A percentile compares a stretch with the other conserved stretches of the same genome.
Evolutionary conservation across 2,797 vertebrate genomes (phyloP).

Genomic region (Anas georgica): DNA sequence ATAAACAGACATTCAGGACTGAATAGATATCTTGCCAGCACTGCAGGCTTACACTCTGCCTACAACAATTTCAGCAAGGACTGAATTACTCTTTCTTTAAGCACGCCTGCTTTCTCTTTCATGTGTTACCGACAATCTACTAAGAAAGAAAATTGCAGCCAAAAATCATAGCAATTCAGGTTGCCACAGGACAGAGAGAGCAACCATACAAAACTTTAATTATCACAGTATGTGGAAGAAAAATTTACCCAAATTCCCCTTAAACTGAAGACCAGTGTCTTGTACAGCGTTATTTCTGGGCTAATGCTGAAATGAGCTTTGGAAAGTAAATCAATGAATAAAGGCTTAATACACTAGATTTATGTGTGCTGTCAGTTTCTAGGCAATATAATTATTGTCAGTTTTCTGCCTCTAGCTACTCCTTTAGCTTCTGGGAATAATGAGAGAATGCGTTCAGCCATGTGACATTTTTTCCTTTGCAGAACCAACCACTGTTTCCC

Average conservation of each 20-base stretch:
- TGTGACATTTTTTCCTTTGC: constrained; percentile 35
- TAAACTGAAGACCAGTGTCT: constrained; percentile 10
- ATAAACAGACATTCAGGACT: constrained; percentile 25
- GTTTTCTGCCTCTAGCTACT: constrained; percentile 69
- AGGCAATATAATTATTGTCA: constrained; percentile 68
- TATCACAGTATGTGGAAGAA: constrained; percentile 21
- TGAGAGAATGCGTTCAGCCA: constrained; percentile 49
- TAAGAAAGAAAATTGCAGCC: constrained; percentile 30
- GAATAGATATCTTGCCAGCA: constrained; percentile 7
- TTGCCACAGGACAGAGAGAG: constrained; percentile 1
- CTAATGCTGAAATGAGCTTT: constrained; percentile 59
- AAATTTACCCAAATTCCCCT: constrained; percentile 26
- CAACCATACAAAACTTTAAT: constrained; percentile 16
- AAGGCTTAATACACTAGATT: constrained; percentile 55
- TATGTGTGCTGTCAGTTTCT: constrained; percentile 58
- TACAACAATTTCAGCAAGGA: not conserved
- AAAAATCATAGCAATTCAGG: constrained; percentile 24
- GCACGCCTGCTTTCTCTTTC: not conserved
- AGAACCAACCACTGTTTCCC: constrained; percentile 4
- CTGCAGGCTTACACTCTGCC: not conserved
- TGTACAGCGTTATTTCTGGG: constrained; percentile 18
- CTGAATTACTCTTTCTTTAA: constrained; percentile 22
- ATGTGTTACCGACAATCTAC: not conserved
- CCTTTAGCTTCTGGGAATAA: constrained; percentile 69
- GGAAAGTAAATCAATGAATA: constrained; percentile 47